Conservation (phyloP, 1,140 invertebrate species). For the Cataglyphis hispanica region DNA sequence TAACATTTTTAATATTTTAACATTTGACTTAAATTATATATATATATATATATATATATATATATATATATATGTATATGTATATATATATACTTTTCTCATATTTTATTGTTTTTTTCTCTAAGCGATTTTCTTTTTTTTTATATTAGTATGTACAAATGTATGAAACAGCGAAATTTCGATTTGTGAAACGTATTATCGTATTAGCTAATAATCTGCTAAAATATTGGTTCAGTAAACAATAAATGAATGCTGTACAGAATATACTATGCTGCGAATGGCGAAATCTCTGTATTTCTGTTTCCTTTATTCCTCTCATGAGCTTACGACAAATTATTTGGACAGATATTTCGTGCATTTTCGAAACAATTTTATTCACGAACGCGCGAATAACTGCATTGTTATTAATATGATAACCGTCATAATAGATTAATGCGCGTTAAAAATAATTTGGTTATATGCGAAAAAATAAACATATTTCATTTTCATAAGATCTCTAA, state of each 20-base stretch:
- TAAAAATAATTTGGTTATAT: neutral
- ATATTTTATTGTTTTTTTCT: neutral
- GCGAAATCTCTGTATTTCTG: neutral
- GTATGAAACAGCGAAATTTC: neutral
- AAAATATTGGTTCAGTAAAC: conserved; percentile 52
- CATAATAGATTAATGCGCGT: neutral
- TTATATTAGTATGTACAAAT: neutral
- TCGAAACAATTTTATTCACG: neutral
- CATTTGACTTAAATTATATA: neutral
- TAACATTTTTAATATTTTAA: neutral
- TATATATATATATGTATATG: too few relatives aligned
- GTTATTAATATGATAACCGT: neutral
- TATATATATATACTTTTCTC: neutral
- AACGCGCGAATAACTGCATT: neutral
- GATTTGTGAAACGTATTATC: conserved; percentile 48
- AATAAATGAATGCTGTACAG: conserved; percentile 31
- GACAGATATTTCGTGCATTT: neutral
- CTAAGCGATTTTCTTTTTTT: neutral
- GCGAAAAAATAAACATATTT: neutral
- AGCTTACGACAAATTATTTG: conserved; percentile 9
- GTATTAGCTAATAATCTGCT: conserved; percentile 62
- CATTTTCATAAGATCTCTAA: neutral
- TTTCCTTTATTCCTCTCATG: neutral
- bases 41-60: too few relatives aligned
- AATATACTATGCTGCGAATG: neutral